Base-by-base conservation (phyloP, 2,888 invertebrate species). In the Bursaphelenchus okinawaensis region DNA sequence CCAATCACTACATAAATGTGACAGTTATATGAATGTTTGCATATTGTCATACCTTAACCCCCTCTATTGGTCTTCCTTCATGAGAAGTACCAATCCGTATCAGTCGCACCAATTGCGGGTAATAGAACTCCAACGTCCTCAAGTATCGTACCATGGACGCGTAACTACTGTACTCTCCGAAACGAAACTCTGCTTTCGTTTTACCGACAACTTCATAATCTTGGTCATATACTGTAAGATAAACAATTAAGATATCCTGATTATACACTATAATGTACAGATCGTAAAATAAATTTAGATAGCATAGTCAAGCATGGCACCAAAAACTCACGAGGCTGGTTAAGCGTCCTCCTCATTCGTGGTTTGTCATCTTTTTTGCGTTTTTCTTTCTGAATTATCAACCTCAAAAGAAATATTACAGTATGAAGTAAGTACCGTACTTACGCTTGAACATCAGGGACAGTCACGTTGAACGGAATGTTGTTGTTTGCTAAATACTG, bases 21-120 rank as follows among this genome's bases (percentile, higher is more conserved):
- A 23, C 16, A 9, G 23, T 19, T 7, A 23, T 3, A 62, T 12
- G 24, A 16, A 23, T n/a, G 19, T 29, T 51, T 51, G 31, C 31
- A 51, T 22, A 23, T 24, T 23, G 31, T 58, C 65, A 40, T 22
- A 80, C 77, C 71, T 75, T 79, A 20, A 81, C 65, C 51, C 79
- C 79, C 58, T 79, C 79, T 40, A 81, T 81, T 4, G 80, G 78
- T 28, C 80, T 68, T 24, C 79, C 79, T 55, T 82, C 81, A 57
- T 81, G 80, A 2, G 81, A 75, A 8, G 62, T 70, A 12, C 82
- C 82, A 28, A 82, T 72, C 26, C 76, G 67, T 22, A 81, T 69
- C 20, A 79, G 73, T 52, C 77, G 73, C 7, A 77, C 77, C 9
- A 81, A 66, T 24, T 73, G 65, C 27, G 80, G 78, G 54, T 80